Base-by-base conservation (phyloP, 2,113 vertebrate genomes). In the Chrysochloris asiatica region DNA sequence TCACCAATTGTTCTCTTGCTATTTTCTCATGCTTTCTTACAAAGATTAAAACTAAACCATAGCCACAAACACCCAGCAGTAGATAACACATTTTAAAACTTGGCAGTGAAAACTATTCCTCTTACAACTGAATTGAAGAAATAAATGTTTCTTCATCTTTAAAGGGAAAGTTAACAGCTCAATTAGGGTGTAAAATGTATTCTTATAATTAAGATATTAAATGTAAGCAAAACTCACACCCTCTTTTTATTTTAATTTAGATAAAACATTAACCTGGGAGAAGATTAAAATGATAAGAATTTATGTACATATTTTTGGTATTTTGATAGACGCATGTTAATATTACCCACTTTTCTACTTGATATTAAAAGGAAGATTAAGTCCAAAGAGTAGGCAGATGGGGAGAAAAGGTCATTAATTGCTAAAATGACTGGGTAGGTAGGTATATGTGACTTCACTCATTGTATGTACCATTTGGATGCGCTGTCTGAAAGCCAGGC, bases 141-240 rank as follows among this genome's bases (percentile, higher is more conserved):
- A 72, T 80, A 67, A 86, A 72, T 80, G 61, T 4, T 14, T 83
- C 8, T 41, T 93, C 56, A 22, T 83, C 52, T 87, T 92, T 56
- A 93, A 73, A 78, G 3, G 26, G 2, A 9, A 92, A 77, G 45
- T 45, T 89, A 89, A 69, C 30, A 89, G 26, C 69, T 94, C n/a
- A 86, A 71, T 30, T 2, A 78, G 43, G 8, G 61, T n/a, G 41
- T 61, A 71, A 87, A 79, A 78, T 82, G 24, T 88, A 24, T 65
- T 83, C 65, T 86, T 83, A 69, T 85, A 82, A 89, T 95, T 93
- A 89, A 88, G 50, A 92, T 2, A 8, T 50, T 45, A 47, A 93
- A 71, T 28, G 4, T 82, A 89, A 93, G 76, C 56, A 26, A 93
- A 91, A 77, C 86, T 54, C 92, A 90, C 11, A 79, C 8, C 6